Evolutionary conservation across 2,797 vertebrate species (phyloP).

Genomic region (Gobio occitaniae): DNA sequence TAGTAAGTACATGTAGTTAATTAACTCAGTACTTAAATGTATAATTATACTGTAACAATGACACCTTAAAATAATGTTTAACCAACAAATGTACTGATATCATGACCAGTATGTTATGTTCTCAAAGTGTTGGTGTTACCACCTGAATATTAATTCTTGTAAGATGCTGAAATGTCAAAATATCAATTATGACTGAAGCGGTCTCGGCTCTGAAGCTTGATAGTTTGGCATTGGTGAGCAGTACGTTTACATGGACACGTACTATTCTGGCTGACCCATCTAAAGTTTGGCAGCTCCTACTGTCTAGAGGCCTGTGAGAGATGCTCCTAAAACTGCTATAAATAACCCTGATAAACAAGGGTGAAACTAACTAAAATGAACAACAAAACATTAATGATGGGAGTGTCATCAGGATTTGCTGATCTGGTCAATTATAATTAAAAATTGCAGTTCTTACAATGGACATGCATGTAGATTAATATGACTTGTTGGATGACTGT

Average conservation of each 20-base stretch:
- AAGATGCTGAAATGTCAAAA: neutral
- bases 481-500: neutral
- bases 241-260: constrained; percentile 54
- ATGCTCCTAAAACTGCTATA: constrained; percentile 59
- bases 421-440: neutral
- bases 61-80: too few species aligned
- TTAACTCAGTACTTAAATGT: too few species aligned
- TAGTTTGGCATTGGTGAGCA: neutral
- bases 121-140: neutral
- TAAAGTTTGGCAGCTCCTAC: constrained; percentile 42
- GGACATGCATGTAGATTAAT: neutral
- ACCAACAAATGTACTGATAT: neutral
- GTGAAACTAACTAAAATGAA: neutral
- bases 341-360: constrained; percentile 64
- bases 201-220: neutral
- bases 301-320: constrained; percentile 53
- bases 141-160: neutral
- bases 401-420: neutral
- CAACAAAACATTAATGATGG: neutral
- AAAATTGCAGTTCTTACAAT: neutral
- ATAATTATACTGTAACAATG: too few species aligned
- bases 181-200: neutral
- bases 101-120: neutral
- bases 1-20: too few species aligned
- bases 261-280: constrained; percentile 59